phyloP scores from a whole-genome alignment of 2,113 vertebrate genomes.

The Myodes glareolus region DNA sequence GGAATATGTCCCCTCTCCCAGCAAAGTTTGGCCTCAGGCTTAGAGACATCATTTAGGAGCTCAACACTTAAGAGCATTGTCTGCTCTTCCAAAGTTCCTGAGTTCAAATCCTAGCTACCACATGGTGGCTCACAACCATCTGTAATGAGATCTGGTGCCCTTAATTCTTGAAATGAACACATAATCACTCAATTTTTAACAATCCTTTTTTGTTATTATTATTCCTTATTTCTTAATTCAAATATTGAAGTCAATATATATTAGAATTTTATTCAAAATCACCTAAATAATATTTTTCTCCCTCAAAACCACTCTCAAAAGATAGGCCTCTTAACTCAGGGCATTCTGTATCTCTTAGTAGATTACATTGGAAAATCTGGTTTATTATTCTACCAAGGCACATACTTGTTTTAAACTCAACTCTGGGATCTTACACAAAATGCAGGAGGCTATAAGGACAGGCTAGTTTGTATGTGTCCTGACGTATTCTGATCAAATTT shows the following conservation, averaged over 20 bases:
- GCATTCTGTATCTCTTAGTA: neutral
- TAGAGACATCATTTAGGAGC: no score
- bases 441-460: neutral
- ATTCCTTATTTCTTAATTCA: neutral
- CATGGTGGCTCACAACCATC: no score
- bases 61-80: no score
- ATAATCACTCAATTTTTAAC: neutral
- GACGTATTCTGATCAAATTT: neutral
- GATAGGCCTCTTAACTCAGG: neutral
- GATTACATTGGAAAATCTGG: neutral
- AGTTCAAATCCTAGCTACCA: no score
- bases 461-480: neutral
- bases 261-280: neutral
- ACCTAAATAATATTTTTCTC: neutral
- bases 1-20: no score
- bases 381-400: neutral
- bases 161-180: neutral
- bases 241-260: neutral
- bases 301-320: neutral
- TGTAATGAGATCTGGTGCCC: no score
- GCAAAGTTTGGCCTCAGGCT: no score
- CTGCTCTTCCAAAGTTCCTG: no score
- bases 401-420: neutral
- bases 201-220: neutral
- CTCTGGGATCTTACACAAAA: neutral